phyloP scores from a whole-genome alignment of 2,113 vertebrate genomes.

The Rhinolophus sinicus region DNA sequence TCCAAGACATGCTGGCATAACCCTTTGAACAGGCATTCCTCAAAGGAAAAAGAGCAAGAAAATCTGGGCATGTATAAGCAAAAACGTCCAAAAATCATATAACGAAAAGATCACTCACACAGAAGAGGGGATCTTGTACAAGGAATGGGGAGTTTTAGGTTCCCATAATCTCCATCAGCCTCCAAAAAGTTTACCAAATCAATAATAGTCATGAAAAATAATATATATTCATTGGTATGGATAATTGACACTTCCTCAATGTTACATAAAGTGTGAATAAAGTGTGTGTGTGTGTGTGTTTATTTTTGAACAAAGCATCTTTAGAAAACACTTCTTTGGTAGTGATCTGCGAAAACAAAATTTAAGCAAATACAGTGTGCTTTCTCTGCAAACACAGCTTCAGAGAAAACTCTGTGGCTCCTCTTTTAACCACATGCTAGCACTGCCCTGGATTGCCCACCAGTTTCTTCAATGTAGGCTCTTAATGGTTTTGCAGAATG shows the following conservation, averaged over 20 bases:
- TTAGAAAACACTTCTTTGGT: background rate
- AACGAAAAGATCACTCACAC: background rate
- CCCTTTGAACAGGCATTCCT: background rate
- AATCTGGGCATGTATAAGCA: background rate
- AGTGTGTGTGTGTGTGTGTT: no score
- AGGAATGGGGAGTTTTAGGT: background rate
- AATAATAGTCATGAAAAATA: background rate
- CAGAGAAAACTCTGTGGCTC: accelerated
- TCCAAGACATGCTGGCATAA: background rate
- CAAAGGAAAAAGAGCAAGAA: background rate
- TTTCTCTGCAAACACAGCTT: background rate
- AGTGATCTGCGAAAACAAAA: background rate
- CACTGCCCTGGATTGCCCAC: background rate
- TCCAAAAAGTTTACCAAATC: background rate
- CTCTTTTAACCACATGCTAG: accelerated
- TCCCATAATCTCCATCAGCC: background rate
- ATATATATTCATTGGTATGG: background rate
- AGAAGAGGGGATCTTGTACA: background rate
- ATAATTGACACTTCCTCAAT: background rate
- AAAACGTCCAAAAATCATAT: background rate
- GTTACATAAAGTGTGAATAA: background rate
- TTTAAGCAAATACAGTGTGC: background rate
- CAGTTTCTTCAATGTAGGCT: background rate
- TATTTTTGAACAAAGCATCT: background rate
- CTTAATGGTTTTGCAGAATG: background rate